phyloP scores from a whole-genome alignment of 2,888 invertebrate genomes.

The Lasioglossum oenotherae region DNA sequence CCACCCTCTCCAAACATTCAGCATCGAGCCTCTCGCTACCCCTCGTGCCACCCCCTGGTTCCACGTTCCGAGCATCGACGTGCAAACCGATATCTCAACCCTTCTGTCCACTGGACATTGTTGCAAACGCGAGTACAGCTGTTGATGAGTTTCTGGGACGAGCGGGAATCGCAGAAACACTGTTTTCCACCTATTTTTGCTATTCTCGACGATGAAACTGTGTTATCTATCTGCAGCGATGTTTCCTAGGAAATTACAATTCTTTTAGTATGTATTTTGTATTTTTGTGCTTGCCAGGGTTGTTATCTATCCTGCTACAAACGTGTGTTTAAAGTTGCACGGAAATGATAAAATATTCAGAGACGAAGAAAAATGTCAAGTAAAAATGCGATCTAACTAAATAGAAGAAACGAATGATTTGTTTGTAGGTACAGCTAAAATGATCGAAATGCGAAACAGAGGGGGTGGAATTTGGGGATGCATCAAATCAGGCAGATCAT shows the following conservation, averaged over 20 bases:
- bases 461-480: background rate
- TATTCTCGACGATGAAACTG: background rate
- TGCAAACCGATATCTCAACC: slow-evolving; percentile 66
- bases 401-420: background rate
- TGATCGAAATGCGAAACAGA: background rate
- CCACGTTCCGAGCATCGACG: slow-evolving; percentile 56
- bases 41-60: slow-evolving; percentile 40
- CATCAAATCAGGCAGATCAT: slow-evolving; percentile 27
- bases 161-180: slow-evolving; percentile 14
- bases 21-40: slow-evolving; percentile 50
- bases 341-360: background rate
- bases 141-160: slow-evolving; percentile 25
- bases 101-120: slow-evolving; percentile 50
- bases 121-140: slow-evolving; percentile 50
- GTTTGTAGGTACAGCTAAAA: background rate
- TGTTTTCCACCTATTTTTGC: slow-evolving; percentile 3
- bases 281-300: background rate
- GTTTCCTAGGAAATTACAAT: background rate
- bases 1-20: slow-evolving; percentile 64
- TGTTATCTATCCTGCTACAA: background rate
- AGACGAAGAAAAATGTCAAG: background rate
- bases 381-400: background rate
- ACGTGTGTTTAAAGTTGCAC: background rate
- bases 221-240: background rate
- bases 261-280: too few relatives aligned